Conservation (phyloP, 2,797 vertebrate genomes). For the Pangasius djambal region DNA sequence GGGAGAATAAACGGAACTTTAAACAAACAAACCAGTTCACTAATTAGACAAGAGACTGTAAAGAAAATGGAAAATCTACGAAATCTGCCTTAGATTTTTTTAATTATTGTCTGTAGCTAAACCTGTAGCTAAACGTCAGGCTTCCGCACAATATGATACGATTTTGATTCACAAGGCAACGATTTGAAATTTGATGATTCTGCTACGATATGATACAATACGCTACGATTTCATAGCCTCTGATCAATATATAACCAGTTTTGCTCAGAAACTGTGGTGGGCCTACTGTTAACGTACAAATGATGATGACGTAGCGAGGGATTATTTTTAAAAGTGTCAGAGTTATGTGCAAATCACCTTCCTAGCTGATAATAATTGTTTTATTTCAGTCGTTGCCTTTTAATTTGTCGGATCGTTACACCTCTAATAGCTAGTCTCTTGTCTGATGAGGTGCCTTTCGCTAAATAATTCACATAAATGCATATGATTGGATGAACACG, state of each 20-base stretch:
- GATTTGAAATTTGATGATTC: not conserved
- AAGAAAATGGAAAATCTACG: not conserved
- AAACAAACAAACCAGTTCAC: not conserved
- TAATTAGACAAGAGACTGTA: too few species aligned
- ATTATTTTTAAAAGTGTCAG: not conserved
- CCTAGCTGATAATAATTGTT: not conserved
- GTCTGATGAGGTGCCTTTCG: too few species aligned
- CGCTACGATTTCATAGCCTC: not conserved
- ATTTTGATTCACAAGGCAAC: not conserved
- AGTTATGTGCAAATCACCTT: not conserved
- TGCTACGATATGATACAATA: not conserved
- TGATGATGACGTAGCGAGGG: too few species aligned
- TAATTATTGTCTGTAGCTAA: not conserved
- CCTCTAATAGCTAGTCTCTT: not conserved
- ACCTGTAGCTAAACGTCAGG: not conserved
- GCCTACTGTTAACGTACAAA: too few species aligned
- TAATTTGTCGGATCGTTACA: not conserved
- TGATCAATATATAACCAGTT: not conserved
- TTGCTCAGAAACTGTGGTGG: not conserved
- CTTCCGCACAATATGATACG: not conserved
- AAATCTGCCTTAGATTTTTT: not conserved
- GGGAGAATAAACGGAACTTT: not conserved
- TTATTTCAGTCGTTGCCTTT: not conserved
- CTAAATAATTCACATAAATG: not conserved
- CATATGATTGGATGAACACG: not conserved